Conservation (phyloP, 2,797 vertebrate species). For the Psittacula echo region DNA sequence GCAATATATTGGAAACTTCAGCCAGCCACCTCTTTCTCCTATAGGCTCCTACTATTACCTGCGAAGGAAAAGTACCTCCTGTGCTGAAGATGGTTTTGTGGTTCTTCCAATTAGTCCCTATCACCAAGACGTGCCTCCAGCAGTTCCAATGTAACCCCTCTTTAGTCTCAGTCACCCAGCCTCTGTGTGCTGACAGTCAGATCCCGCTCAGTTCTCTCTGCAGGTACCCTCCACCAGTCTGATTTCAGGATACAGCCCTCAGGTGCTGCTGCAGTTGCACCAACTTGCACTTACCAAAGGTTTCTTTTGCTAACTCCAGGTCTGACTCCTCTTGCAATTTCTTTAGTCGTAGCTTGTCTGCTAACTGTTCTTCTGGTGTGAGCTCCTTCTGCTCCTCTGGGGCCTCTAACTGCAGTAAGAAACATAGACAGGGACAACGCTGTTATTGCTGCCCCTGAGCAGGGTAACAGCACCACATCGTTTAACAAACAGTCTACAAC, state of each 20-base stretch:
- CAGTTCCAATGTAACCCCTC: neutral
- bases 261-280: fast-evolving
- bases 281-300: conserved; percentile 85
- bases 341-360: conserved; percentile 90
- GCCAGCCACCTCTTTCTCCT: neutral
- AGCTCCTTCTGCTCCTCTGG: conserved; percentile 77
- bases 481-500: neutral
- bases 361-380: conserved; percentile 86
- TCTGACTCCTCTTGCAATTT: conserved; percentile 95
- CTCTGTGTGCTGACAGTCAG: fast-evolving
- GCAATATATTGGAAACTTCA: fast-evolving
- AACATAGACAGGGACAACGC: fast-evolving
- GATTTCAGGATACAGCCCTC: neutral
- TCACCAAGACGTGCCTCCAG: neutral
- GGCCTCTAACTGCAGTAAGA: conserved; percentile 76
- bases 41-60: fast-evolving
- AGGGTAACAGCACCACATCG: neutral
- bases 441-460: neutral
- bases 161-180: neutral
- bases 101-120: neutral
- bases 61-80: neutral
- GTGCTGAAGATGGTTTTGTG: neutral
- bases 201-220: fast-evolving
- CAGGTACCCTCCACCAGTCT: neutral
- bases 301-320: conserved; percentile 94